Conservation (phyloP, 2,113 vertebrate genomes). For the Nyctereutes procyonoides region DNA sequence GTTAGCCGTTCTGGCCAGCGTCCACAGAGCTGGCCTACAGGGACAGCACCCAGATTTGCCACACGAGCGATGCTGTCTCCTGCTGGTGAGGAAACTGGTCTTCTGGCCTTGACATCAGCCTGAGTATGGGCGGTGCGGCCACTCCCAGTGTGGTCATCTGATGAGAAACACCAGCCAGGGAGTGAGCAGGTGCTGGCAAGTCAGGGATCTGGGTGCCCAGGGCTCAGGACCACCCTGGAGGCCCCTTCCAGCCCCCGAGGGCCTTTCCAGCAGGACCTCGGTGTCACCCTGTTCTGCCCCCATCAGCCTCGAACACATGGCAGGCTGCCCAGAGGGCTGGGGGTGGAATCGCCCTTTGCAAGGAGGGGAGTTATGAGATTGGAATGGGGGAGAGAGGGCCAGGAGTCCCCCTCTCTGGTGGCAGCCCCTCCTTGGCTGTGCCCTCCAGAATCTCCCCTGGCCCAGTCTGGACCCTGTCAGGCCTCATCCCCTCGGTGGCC, state of each 20-base stretch:
- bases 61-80: neutral
- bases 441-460: neutral
- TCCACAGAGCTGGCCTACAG: fast-evolving
- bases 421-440: neutral
- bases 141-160: neutral
- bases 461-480: neutral
- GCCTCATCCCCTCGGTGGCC: neutral
- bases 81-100: too few species aligned
- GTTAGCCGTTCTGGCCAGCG: neutral
- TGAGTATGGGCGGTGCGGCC: too few species aligned
- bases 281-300: neutral
- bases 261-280: neutral
- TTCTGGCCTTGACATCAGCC: neutral
- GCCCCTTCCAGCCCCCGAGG: neutral
- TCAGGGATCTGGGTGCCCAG: neutral
- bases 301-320: neutral
- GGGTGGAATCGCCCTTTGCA: neutral
- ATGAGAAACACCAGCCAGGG: neutral
- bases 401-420: fast-evolving
- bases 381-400: neutral
- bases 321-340: neutral
- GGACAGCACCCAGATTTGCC: neutral
- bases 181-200: neutral
- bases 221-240: neutral
- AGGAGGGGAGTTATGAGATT: neutral